phyloP scores from a whole-genome alignment of 2,888 invertebrate genomes.

The Liodrosophila aerea region DNA sequence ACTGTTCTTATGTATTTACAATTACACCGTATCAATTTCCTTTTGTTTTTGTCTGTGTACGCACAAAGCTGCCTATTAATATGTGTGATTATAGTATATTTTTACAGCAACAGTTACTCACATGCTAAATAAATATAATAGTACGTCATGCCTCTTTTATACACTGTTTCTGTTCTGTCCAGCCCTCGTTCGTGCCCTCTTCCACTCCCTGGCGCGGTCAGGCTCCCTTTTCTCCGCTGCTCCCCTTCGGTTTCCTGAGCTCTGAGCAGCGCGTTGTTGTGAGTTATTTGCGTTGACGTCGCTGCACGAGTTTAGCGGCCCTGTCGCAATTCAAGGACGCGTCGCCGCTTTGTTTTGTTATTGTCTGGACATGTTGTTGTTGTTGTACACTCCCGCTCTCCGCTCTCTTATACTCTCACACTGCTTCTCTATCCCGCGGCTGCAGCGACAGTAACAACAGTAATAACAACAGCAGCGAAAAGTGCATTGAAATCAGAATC shows the following conservation, averaged over 20 bases:
- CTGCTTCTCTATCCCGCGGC: conserved; percentile 16
- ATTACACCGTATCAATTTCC: conserved; percentile 10
- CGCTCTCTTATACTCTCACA: conserved; percentile 5
- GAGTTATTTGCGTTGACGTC: conserved; percentile 71
- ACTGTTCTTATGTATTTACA: background rate
- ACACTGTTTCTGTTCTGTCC: no score
- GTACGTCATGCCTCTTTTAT: no score
- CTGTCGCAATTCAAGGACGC: conserved; percentile 71
- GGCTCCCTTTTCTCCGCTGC: conserved; percentile 19
- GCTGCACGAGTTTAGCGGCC: conserved; percentile 68
- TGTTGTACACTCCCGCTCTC: conserved; percentile 14
- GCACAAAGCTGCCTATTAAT: conserved; percentile 1
- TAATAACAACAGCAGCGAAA: conserved; percentile 32
- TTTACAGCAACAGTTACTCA: conserved; percentile 40
- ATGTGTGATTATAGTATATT: no score
- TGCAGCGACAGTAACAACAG: conserved; percentile 21
- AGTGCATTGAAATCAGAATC: conserved; percentile 71
- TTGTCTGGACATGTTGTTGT: conserved; percentile 67
- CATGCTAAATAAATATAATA: conserved; percentile 7
- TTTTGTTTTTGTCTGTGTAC: conserved; percentile 13
- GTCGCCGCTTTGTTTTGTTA: conserved; percentile 65
- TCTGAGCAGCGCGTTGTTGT: conserved; percentile 36
- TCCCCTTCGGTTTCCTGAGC: conserved; percentile 5
- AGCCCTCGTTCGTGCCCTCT: no score
- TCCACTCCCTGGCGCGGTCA: no score